Conservation (phyloP, 2,113 vertebrate species). For the Procavia capensis region DNA sequence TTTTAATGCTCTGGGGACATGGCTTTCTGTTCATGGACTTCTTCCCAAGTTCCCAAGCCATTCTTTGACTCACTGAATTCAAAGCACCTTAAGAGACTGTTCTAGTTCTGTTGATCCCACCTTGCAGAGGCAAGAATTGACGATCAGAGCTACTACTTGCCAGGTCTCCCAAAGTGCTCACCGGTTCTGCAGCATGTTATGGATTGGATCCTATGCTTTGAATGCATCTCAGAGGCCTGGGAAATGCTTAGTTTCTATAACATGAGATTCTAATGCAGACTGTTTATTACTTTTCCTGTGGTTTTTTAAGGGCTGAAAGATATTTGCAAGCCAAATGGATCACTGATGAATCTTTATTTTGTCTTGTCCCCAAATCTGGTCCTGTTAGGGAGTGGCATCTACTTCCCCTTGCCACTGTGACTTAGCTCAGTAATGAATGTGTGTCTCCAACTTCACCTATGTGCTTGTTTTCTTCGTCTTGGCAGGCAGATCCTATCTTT, state of each 20-base stretch:
- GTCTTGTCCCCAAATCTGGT: not conserved
- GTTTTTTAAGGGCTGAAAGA: not conserved
- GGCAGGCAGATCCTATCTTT: not conserved
- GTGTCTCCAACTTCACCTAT: too few species aligned
- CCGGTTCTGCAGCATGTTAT: not conserved
- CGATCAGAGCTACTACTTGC: too few species aligned
- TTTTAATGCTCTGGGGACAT: not conserved
- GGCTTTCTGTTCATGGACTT: not conserved
- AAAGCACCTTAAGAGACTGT: not conserved
- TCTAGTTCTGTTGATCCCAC: not conserved
- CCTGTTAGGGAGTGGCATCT: not conserved
- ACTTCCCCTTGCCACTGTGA: not conserved
- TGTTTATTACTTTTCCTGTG: not conserved
- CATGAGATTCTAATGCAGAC: not conserved
- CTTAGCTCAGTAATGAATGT: not conserved
- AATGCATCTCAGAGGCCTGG: not conserved
- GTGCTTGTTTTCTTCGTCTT: not conserved
- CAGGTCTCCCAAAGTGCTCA: accelerated
- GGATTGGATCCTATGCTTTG: not conserved
- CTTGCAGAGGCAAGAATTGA: not conserved
- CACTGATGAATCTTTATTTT: not conserved
- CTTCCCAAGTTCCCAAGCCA: not conserved
- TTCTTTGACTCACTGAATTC: not conserved
- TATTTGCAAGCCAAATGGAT: not conserved
- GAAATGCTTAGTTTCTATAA: not conserved